phyloP scores from a whole-genome alignment of 2,797 vertebrate genomes.

The Pseudomugil tenellus region DNA sequence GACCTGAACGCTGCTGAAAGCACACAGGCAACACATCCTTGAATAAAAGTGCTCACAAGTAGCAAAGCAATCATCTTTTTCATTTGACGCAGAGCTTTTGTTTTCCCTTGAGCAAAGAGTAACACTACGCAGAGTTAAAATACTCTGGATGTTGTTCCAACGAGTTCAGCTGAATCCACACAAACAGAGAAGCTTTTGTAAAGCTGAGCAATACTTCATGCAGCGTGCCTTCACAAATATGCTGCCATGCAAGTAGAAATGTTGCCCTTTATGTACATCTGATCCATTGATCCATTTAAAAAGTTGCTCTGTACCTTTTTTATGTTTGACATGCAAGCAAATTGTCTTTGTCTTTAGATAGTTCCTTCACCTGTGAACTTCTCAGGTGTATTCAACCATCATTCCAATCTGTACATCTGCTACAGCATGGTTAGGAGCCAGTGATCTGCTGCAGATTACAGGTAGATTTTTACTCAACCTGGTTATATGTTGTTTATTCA shows the following conservation, averaged over 20 bases:
- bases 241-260: conserved; percentile 3
- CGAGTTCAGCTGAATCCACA: conserved; percentile 43
- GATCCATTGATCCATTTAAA: conserved; percentile 15
- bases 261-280: background rate
- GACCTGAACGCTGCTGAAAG: background rate
- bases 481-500: background rate
- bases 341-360: conserved; percentile 38
- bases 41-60: conserved; percentile 2
- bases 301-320: background rate
- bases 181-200: conserved; percentile 11
- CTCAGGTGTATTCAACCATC: conserved; percentile 10
- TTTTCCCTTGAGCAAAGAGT: conserved; percentile 46
- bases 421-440: background rate
- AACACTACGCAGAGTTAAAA: conserved; percentile 43
- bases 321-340: conserved; percentile 14
- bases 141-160: conserved; percentile 40
- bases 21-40: background rate
- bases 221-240: conserved; percentile 7
- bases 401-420: background rate
- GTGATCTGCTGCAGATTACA: background rate
- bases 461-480: background rate
- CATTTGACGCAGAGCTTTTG: conserved; percentile 19
- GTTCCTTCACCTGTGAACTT: conserved; percentile 51
- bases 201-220: conserved; percentile 20
- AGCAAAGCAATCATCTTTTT: conserved; percentile 8